phyloP scores from a whole-genome alignment of 2,888 invertebrate genomes.

The Cryptus viduatorius region DNA sequence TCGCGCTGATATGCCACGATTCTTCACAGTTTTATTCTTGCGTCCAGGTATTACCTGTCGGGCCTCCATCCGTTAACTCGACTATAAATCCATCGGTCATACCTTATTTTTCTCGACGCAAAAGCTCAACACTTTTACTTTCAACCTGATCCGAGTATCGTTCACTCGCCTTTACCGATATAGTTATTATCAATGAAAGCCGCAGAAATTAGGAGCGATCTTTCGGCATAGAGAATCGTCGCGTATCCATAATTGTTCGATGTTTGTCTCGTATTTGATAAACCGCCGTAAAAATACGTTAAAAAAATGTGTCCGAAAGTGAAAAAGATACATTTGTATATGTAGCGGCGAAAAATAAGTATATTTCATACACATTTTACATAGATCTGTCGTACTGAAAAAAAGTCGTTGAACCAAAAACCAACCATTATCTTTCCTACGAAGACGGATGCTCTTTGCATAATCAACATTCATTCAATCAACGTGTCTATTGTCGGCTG shows the following conservation, averaged over 20 bases:
- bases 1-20: conserved; percentile 23
- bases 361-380: too few relatives aligned
- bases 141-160: background rate
- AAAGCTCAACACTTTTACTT: background rate
- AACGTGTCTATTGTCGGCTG: too few relatives aligned
- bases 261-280: too few relatives aligned
- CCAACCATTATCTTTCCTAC: too few relatives aligned
- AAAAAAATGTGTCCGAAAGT: too few relatives aligned
- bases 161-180: background rate
- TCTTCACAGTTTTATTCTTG: conserved; percentile 16
- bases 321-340: too few relatives aligned
- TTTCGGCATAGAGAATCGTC: background rate
- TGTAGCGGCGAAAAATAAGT: too few relatives aligned
- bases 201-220: background rate
- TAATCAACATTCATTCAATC: too few relatives aligned
- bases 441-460: too few relatives aligned
- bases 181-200: background rate
- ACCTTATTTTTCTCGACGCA: conserved; percentile 21
- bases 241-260: background rate
- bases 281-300: too few relatives aligned
- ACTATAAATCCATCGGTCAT: background rate
- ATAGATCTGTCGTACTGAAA: too few relatives aligned
- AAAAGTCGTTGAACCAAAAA: too few relatives aligned
- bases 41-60: background rate
- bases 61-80: background rate